Evolutionary conservation across 2,888 invertebrate genomes (phyloP), one percentile per base, ranked within the genome.

Genomic region (Priocnemis perturbator): DNA sequence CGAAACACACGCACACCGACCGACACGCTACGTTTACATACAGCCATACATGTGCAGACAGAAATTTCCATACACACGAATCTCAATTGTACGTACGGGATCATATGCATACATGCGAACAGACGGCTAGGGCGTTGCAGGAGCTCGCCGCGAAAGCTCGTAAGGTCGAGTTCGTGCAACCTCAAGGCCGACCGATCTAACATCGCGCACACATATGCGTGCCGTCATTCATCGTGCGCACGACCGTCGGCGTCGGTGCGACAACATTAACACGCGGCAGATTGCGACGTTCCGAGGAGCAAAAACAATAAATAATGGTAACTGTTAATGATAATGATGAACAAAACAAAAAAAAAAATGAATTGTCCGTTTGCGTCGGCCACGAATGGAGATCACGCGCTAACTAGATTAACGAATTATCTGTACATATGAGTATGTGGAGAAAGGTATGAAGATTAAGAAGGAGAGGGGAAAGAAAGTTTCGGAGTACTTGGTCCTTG

Each of bases 361-460:
- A 37, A 37, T 37, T 58, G 50, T 52, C 67, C 68, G 75, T 71
- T 53, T 66, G 66, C 70, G 69, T 77, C 69, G 69, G 67, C 69
- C 60, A 70, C 56, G 53, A 47, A 56, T 37, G 37, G 66, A 72
- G 52, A 67, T 79, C 55, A 71, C 73, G 74, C 65, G 76, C 70
- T 50, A 68, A 78, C 74, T 77, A 78, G 76, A 77, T 68, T 74
- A 81, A 82, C 68, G 74, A 83, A 82, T 83, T 82, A 77, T 78
- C 78, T 84, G 84, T 84, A 84, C 74, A 84, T 84, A 83, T 78
- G 80, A 81, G 65, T 79, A 72, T 61, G 75, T 67, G 72, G 62
- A 66, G n/a, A 58, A 60, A 72, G 67, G 57, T 74, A 69, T 69
- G 44, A 47, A 60, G 63, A 63, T 71, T 53, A 62, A 59, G 26